These are phyloP conservation scores for Iguana delicatissima DNA, from an alignment of 2,797 vertebrate genomes.

Conservation along the genomic window DNA sequence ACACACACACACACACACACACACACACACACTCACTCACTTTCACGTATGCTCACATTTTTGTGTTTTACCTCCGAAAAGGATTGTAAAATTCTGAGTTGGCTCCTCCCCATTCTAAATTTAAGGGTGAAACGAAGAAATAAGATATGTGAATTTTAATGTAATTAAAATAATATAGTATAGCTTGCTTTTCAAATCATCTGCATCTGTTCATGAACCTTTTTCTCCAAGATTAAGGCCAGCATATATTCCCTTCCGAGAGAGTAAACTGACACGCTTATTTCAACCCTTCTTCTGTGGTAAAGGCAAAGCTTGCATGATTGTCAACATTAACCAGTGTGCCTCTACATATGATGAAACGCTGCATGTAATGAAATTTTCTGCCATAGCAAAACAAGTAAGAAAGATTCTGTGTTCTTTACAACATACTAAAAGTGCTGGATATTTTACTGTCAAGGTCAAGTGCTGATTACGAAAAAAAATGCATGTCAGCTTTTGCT, in stretches of 20 bases:
- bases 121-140: neutral
- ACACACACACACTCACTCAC: too few relatives aligned
- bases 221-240: conserved; percentile 77
- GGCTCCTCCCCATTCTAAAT: neutral
- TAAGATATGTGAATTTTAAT: neutral
- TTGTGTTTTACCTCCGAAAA: neutral
- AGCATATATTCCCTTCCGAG: conserved; percentile 88
- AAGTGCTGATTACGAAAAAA: neutral
- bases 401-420: neutral
- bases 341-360: conserved; percentile 91
- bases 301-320: conserved; percentile 90
- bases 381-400: conserved; percentile 90
- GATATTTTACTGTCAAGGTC: neutral
- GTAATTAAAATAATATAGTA: neutral
- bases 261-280: conserved; percentile 92
- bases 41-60: neutral
- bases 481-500: neutral
- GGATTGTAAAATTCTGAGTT: neutral
- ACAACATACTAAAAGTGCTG: neutral
- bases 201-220: neutral
- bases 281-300: conserved; percentile 92
- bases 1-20: too few relatives aligned
- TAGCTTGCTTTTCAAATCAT: neutral
- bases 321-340: conserved; percentile 92
- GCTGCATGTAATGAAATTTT: conserved; percentile 93